Evolutionary conservation across 2,888 invertebrate species (phyloP), one percentile per base, ranked within the genome.

Genomic region (Lithophane ornitopus): DNA sequence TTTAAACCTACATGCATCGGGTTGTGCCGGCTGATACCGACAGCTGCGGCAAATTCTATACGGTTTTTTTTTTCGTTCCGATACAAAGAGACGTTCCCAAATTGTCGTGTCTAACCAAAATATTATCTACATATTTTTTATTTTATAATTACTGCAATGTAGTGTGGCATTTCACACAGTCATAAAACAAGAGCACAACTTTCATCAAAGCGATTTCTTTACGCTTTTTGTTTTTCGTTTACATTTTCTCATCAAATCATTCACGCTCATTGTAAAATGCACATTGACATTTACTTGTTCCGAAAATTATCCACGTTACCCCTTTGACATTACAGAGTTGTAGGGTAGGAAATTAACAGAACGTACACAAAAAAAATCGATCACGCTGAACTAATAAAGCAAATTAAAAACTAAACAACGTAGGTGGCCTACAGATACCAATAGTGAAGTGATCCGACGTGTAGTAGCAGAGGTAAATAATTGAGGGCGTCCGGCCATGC

Each of bases 401-500:
- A 52, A 65, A 56, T 68, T 75, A 46, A 67, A 81, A 87, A 72
- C 56, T 71, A 65, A 62, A 74, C 61, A 73, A 69, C 66, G 16
- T 77, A 77, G 39, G 62, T 12, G 46, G 67, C 58, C 66, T 71
- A 66, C 62, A 72, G 66, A 81, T 78, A 74, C 69, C 68, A 82
- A 69, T 74, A 68, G 67, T 67, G 68, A 73, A 86, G 68, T 74
- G 86, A 79, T 75, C 74, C 68, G 56, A 82, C 78, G 67, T 79
- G 78, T 78, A 76, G 70, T n/a, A 79, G 74, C 79, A 65, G 73
- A 84, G 82, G 80, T 87, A 87, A 90, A 92, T 93, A 92, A 92
- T 91, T 93, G 89, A 91, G 88, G 89, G 89, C 89, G 90, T 87
- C 89, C 87, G 88, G 88, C 89, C 80, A 78, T 87, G 91, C 86